phyloP scores from a whole-genome alignment of 2,888 invertebrate genomes.

The Nezara viridula region DNA sequence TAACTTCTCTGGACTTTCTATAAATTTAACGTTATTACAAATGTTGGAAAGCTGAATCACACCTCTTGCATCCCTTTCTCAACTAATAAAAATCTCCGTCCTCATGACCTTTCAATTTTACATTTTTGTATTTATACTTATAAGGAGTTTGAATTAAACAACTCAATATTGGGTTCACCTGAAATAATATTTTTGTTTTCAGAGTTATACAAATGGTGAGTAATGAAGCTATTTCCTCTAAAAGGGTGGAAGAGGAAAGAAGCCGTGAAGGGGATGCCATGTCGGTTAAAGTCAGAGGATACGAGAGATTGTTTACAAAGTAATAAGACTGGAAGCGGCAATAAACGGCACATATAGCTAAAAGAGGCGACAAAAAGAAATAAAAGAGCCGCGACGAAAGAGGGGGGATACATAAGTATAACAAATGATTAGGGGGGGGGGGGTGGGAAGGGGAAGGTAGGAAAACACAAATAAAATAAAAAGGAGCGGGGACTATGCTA shows the following conservation, averaged over 20 bases:
- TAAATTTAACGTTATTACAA: too few relatives aligned
- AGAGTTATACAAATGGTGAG: too few relatives aligned
- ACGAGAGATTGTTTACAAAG: slow-evolving; percentile 18
- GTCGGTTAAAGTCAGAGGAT: background rate
- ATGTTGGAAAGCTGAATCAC: too few relatives aligned
- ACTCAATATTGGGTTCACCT: background rate
- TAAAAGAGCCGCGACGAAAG: slow-evolving; percentile 42
- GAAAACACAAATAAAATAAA: slow-evolving; percentile 62
- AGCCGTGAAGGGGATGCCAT: background rate
- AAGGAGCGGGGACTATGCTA: slow-evolving; percentile 66
- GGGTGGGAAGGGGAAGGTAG: slow-evolving; percentile 19
- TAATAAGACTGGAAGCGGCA: slow-evolving; percentile 48
- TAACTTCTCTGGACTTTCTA: too few relatives aligned
- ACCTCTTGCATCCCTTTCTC: too few relatives aligned
- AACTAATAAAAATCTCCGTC: too few relatives aligned
- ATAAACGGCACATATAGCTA: slow-evolving; percentile 36
- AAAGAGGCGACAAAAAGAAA: slow-evolving; percentile 45
- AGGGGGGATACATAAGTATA: slow-evolving; percentile 43
- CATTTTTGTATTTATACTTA: too few relatives aligned
- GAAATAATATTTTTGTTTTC: background rate
- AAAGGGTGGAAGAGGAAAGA: background rate
- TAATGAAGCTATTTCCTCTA: background rate
- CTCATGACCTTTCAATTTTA: too few relatives aligned
- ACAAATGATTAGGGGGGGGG: slow-evolving; percentile 56
- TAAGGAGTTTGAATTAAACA: too few relatives aligned